phyloP scores from a whole-genome alignment of 2,888 invertebrate species.

The Pammene fasciana region DNA sequence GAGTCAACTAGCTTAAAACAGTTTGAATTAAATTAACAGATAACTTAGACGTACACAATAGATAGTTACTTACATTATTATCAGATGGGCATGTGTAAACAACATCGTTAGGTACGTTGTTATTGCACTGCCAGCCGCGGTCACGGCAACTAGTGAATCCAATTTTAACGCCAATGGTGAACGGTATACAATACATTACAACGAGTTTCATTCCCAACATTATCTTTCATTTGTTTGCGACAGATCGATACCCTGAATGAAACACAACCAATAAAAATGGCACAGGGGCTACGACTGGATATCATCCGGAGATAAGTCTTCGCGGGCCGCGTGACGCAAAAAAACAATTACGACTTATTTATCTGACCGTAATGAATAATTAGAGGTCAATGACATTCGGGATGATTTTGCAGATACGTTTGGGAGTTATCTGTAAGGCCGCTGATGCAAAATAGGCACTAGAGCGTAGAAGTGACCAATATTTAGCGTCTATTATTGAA shows the following conservation, averaged over 20 bases:
- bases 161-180: conserved; percentile 59
- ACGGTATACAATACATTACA: conserved; percentile 48
- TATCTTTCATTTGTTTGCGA: conserved; percentile 46
- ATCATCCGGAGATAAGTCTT: conserved; percentile 66
- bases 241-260: conserved; percentile 45
- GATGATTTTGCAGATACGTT: conserved; percentile 27
- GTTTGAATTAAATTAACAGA: not conserved
- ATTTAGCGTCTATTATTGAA: not conserved
- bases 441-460: not conserved
- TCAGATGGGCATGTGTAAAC: conserved; percentile 61
- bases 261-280: conserved; percentile 61
- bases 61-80: conserved; percentile 64
- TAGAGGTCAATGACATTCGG: conserved; percentile 43
- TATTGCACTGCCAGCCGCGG: conserved; percentile 74
- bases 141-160: conserved; percentile 73
- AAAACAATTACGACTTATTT: conserved; percentile 53
- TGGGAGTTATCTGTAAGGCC: conserved; percentile 19
- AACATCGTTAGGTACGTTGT: conserved; percentile 64
- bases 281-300: conserved; percentile 57
- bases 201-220: conserved; percentile 51
- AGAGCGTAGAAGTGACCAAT: not conserved
- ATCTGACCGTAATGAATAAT: conserved; percentile 52
- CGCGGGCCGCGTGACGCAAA: conserved; percentile 53
- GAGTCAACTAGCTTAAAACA: not conserved
- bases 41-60: conserved; percentile 12